Evolutionary conservation across 2,888 invertebrate species (phyloP).

Genomic region (Uloborus plumipes): DNA sequence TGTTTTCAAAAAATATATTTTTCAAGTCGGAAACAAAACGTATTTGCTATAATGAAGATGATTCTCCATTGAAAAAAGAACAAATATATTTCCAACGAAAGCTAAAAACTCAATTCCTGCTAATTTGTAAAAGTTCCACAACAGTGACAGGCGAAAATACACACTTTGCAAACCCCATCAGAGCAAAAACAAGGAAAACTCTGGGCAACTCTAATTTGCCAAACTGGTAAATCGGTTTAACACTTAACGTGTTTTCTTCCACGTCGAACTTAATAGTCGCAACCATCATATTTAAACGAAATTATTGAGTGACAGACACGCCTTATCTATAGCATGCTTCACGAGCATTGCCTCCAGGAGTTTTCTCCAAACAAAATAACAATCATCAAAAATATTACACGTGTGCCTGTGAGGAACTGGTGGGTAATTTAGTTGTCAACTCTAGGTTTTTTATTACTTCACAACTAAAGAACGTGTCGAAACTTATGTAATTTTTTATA

Average conservation of each 20-base stretch:
- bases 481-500: conserved; percentile 34
- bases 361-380: conserved; percentile 50
- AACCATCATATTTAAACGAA: conserved; percentile 39
- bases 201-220: not conserved
- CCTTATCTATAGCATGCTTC: conserved; percentile 33
- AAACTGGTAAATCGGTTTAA: conserved; percentile 26
- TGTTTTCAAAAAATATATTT: too few relatives aligned
- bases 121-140: too few relatives aligned
- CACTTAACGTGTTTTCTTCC: conserved; percentile 28
- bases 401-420: conserved; percentile 41
- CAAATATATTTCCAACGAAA: too few relatives aligned
- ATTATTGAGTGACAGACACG: conserved; percentile 49
- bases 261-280: conserved; percentile 35
- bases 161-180: not conserved
- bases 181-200: not conserved
- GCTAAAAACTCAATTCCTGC: too few relatives aligned
- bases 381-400: conserved; percentile 42
- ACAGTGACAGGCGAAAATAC: too few relatives aligned
- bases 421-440: conserved; percentile 60
- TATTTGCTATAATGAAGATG: too few relatives aligned
- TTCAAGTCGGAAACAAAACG: too few relatives aligned
- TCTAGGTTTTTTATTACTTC: conserved; percentile 43
- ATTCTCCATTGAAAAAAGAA: too few relatives aligned
- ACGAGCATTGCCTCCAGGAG: conserved; percentile 19
- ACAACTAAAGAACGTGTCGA: conserved; percentile 37